phyloP scores from a whole-genome alignment of 2,888 invertebrate genomes.

The Yponomeuta evonymella region DNA sequence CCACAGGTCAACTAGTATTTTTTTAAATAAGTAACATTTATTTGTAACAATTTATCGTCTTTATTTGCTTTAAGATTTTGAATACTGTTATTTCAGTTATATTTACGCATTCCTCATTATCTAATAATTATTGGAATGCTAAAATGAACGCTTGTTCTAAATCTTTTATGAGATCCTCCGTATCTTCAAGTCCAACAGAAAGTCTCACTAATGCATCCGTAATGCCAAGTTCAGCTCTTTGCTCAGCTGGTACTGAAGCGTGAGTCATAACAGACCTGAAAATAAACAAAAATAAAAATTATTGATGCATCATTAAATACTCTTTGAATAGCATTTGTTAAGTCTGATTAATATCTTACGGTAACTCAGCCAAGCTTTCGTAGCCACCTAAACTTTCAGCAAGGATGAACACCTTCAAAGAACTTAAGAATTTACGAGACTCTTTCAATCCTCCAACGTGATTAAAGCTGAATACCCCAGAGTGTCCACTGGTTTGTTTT shows the following conservation, averaged over 20 bases:
- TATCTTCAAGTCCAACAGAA: slow-evolving; percentile 93
- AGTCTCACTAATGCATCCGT: slow-evolving; percentile 89
- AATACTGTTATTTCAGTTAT: too few relatives aligned
- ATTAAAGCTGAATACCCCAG: slow-evolving; percentile 94
- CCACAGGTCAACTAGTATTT: too few relatives aligned
- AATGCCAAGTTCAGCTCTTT: slow-evolving; percentile 84
- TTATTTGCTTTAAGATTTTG: too few relatives aligned
- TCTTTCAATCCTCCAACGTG: slow-evolving; percentile 85
- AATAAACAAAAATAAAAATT: slow-evolving; percentile 25
- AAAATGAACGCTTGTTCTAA: slow-evolving; percentile 85
- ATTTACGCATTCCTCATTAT: not conserved
- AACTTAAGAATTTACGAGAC: slow-evolving; percentile 82
- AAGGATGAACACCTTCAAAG: slow-evolving; percentile 86
- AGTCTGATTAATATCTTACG: slow-evolving; percentile 77
- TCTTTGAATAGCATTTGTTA: not conserved
- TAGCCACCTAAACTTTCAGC: slow-evolving; percentile 98
- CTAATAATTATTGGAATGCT: slow-evolving; percentile 40
- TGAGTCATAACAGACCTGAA: slow-evolving; percentile 94
- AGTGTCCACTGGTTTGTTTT: slow-evolving; percentile 89
- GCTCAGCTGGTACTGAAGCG: slow-evolving; percentile 88
- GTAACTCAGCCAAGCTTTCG: slow-evolving; percentile 95
- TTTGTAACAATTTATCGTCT: too few relatives aligned
- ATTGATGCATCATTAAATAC: not conserved
- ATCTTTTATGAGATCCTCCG: slow-evolving; percentile 89
- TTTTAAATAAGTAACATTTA: too few relatives aligned